Evolutionary conservation across 2,888 invertebrate species (phyloP), one percentile per base, ranked within the genome.

Genomic region (Melieria omissa): DNA sequence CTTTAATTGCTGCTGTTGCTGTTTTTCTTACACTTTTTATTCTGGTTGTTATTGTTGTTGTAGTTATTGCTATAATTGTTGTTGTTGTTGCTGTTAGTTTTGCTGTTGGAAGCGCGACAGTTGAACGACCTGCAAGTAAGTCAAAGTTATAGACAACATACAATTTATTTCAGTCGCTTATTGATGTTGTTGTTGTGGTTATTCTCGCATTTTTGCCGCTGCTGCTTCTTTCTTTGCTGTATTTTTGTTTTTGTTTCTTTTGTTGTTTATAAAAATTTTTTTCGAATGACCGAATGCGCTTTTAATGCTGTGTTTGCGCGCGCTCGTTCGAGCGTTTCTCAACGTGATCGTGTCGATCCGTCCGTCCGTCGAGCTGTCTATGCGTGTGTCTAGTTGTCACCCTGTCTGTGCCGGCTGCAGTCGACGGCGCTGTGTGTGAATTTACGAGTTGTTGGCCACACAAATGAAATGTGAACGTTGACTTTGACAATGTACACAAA

Each of bases 51-150:
- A 41, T 29, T 45, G 78, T 81, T 75, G 76, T 41, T 70, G 29
- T 65, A 64, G 45, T 62, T 65, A 68, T 45, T 71, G 77, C 82
- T 80, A 79, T 76, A 78, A 81, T 76, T 74, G 64, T 62, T 74
- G 57, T 66, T 72, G 46, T 55, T 54, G 45, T 63, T 71, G 55
- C 65, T 69, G 45, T 65, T 52, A 57, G 70, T 72, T 66, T 69
- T 71, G 74, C 57, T 63, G 65, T 75, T 75, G 74, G 73, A 72
- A 72, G 71, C 74, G 65, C 69, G 77, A 74, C 79, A 80, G 86
- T 86, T 86, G 86, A 86, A 86, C 79, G 84, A 81, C 85, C 86
- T 86, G 80, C 80, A 86, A 86, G 82, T 86, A 86, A 86, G 86
- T 86, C 86, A 86, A 86, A 85, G 86, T 84, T 85, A 82, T 80